Evolutionary conservation across 1,140 invertebrate genomes (phyloP).

Genomic region (Palaemon carinicauda): DNA sequence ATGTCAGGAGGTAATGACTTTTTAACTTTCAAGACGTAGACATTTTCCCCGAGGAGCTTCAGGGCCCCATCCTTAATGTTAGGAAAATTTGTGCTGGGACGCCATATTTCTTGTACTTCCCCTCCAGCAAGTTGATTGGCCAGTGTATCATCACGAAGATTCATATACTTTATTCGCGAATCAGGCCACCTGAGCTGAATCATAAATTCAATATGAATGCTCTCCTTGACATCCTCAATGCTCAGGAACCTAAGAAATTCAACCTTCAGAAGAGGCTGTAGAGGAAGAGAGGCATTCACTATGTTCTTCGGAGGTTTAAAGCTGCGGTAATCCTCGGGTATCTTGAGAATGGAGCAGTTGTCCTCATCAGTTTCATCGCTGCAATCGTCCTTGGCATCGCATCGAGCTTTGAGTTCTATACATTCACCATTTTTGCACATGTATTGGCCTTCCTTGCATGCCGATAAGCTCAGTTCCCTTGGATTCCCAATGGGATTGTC

Average conservation of each 20-base stretch:
- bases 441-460: neutral
- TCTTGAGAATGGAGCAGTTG: conserved; percentile 27
- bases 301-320: conserved; percentile 37
- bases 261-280: neutral
- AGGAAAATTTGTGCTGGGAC: neutral
- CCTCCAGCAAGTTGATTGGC: conserved; percentile 17
- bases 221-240: conserved; percentile 34
- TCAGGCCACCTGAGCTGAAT: conserved; percentile 8
- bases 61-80: conserved; percentile 31
- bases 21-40: neutral
- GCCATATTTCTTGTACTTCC: neutral
- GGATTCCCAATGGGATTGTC: neutral
- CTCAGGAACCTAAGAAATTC: conserved; percentile 22
- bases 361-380: conserved; percentile 34
- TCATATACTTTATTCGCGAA: neutral
- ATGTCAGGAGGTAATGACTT: neutral
- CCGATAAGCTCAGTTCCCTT: conserved; percentile 7
- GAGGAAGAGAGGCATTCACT: neutral
- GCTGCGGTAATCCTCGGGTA: conserved; percentile 21
- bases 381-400: conserved; percentile 43
- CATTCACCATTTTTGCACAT: conserved; percentile 42
- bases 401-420: conserved; percentile 12
- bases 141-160: conserved; percentile 17
- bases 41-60: neutral
- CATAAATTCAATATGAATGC: conserved; percentile 28